Percentiles rank a stretch among this genome's conserved stretches.
Conservation (phyloP, 2,888 invertebrate species). For the Stomorhina lunata region DNA sequence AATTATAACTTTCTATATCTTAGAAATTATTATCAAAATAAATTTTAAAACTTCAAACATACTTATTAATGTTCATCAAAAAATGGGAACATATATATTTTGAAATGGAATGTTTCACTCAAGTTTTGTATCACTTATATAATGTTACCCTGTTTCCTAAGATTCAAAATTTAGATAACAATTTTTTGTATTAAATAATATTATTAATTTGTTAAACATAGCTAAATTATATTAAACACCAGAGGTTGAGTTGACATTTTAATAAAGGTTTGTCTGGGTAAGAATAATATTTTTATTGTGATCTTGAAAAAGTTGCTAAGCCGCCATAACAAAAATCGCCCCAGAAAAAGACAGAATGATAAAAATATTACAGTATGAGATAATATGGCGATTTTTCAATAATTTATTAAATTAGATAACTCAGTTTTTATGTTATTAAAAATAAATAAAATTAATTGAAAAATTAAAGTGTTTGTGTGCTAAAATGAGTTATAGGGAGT, state of each 20-base stretch:
- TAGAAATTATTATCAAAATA: no score
- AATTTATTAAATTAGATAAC: not conserved
- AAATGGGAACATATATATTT: no score
- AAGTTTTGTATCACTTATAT: not conserved
- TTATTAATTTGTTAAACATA: constrained; percentile 13
- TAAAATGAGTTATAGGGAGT: constrained; percentile 29
- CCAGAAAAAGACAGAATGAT: not conserved
- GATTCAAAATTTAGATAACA: not conserved
- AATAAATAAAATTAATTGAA: constrained; percentile 45
- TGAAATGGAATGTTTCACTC: no score
- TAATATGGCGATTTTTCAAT: constrained; percentile 14
- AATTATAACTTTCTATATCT: no score
- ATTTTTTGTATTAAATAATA: constrained; percentile 31
- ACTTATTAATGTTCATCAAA: no score
- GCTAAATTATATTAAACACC: not conserved
- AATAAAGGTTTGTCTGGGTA: constrained; percentile 22
- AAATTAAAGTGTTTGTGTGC: constrained; percentile 28
- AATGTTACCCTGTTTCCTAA: not conserved
- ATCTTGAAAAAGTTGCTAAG: constrained; percentile 55
- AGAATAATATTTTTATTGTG: constrained; percentile 30
- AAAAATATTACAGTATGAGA: not conserved
- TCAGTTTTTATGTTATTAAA: not conserved
- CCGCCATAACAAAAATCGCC: not conserved
- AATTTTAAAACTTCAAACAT: no score
- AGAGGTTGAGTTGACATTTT: constrained; percentile 39